A percentile compares a stretch with the other conserved stretches of the same genome.
Evolutionary conservation across 2,888 invertebrate species (phyloP).

Genomic region (Drosophila algonquin): DNA sequence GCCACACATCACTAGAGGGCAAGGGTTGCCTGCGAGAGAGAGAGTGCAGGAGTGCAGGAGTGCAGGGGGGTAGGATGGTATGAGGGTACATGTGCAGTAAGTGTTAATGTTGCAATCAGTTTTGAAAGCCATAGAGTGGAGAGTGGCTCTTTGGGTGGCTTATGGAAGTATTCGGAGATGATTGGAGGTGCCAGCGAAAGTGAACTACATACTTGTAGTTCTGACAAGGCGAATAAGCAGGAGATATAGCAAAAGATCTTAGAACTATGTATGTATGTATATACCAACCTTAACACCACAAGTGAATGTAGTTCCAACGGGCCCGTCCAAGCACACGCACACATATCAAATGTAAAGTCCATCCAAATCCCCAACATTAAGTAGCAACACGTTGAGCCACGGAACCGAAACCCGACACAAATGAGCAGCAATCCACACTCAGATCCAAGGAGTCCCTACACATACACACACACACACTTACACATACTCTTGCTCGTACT

Average conservation of each 20-base stretch:
- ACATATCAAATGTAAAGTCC: constrained; percentile 27
- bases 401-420: constrained; percentile 41
- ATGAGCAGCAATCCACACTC: constrained; percentile 41
- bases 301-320: constrained; percentile 5
- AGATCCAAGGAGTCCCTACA: neutral
- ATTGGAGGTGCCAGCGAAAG: constrained; percentile 15
- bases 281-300: neutral
- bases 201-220: constrained; percentile 6
- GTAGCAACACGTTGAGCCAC: constrained; percentile 49
- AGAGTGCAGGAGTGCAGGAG: neutral
- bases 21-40: constrained; percentile 49
- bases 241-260: neutral
- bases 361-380: constrained; percentile 43
- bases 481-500: neutral
- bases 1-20: constrained; percentile 46
- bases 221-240: neutral
- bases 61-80: neutral
- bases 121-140: constrained; percentile 25
- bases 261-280: too few relatives aligned
- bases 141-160: constrained; percentile 54
- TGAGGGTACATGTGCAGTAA: constrained; percentile 51
- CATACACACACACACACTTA: neutral
- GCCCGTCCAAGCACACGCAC: neutral
- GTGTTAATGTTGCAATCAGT: constrained; percentile 72
- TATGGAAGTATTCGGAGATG: constrained; percentile 1